Evolutionary conservation across 2,888 invertebrate genomes (phyloP).

Genomic region (Drosophila testacea): DNA sequence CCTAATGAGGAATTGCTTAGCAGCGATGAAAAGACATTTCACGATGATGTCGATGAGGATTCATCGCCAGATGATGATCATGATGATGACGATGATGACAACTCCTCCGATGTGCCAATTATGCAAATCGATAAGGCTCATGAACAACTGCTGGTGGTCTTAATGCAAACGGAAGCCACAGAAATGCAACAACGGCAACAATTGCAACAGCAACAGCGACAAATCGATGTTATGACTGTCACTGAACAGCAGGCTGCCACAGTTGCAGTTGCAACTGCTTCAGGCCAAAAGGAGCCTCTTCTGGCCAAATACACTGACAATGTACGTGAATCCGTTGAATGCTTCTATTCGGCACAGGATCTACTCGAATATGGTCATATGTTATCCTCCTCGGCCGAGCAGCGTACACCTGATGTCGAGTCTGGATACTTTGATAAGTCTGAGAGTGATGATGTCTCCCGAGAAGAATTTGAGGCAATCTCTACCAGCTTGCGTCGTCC

Average conservation of each 20-base stretch:
- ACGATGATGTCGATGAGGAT: slow-evolving; percentile 62
- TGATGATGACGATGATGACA: slow-evolving; percentile 15
- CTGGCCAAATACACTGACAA: slow-evolving; percentile 48
- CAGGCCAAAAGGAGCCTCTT: slow-evolving; percentile 1
- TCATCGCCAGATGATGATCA: slow-evolving; percentile 29
- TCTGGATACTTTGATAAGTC: slow-evolving; percentile 82
- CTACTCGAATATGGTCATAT: slow-evolving; percentile 77
- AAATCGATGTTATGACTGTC: slow-evolving; percentile 2
- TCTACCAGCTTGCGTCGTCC: slow-evolving; percentile 15
- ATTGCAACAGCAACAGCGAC: not conserved
- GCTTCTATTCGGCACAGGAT: slow-evolving; percentile 80
- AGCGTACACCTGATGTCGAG: slow-evolving; percentile 78
- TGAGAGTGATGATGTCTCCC: slow-evolving; percentile 78
- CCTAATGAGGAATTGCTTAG: slow-evolving; percentile 70
- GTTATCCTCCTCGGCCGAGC: slow-evolving; percentile 59
- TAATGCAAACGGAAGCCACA: slow-evolving; percentile 61
- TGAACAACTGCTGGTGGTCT: slow-evolving; percentile 34
- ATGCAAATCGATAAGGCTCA: slow-evolving; percentile 35
- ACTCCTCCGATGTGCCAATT: slow-evolving; percentile 26
- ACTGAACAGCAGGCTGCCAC: not conserved
- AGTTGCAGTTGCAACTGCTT: slow-evolving; percentile 2
- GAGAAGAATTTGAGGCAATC: slow-evolving; percentile 72
- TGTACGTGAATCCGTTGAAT: slow-evolving; percentile 77
- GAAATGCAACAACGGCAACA: slow-evolving; percentile 31
- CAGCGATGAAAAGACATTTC: slow-evolving; percentile 69